These are phyloP conservation scores for Thymelicus lineola DNA, from an alignment of 2,888 invertebrate species.

Conservation along the genomic window DNA sequence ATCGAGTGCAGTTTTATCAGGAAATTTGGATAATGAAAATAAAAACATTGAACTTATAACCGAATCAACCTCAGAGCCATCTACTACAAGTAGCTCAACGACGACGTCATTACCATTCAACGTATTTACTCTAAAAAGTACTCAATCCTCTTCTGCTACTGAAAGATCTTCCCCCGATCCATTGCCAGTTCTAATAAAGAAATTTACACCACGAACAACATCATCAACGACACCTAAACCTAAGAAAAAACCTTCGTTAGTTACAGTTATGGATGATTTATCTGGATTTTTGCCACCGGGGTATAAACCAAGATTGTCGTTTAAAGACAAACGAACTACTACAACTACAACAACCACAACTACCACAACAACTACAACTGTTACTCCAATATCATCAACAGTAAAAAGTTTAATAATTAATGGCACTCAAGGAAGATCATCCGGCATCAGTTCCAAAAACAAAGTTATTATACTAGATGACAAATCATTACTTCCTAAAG, in stretches of 20 bases:
- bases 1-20: slow-evolving; percentile 90
- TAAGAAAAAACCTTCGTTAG: slow-evolving; percentile 71
- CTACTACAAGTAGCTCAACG: slow-evolving; percentile 62
- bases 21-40: slow-evolving; percentile 88
- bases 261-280: slow-evolving; percentile 86
- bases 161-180: slow-evolving; percentile 85
- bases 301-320: slow-evolving; percentile 83
- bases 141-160: slow-evolving; percentile 74
- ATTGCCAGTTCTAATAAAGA: slow-evolving; percentile 87
- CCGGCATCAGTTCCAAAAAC: slow-evolving; percentile 84
- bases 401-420: slow-evolving; percentile 61
- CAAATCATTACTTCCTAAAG: slow-evolving; percentile 82
- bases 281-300: slow-evolving; percentile 87
- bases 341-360: slow-evolving; percentile 68
- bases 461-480: slow-evolving; percentile 84
- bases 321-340: slow-evolving; percentile 82
- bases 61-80: slow-evolving; percentile 77
- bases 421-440: slow-evolving; percentile 79
- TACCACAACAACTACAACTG: slow-evolving; percentile 52
- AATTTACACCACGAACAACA: slow-evolving; percentile 85
- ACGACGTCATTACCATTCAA: slow-evolving; percentile 66
- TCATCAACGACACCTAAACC: slow-evolving; percentile 77
- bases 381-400: slow-evolving; percentile 47
- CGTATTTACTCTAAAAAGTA: slow-evolving; percentile 81
- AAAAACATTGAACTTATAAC: slow-evolving; percentile 88